Percentiles rank a stretch among this genome's conserved stretches.
Conservation (phyloP, 2,888 invertebrate species). For the Pristionchus maxplancki region DNA sequence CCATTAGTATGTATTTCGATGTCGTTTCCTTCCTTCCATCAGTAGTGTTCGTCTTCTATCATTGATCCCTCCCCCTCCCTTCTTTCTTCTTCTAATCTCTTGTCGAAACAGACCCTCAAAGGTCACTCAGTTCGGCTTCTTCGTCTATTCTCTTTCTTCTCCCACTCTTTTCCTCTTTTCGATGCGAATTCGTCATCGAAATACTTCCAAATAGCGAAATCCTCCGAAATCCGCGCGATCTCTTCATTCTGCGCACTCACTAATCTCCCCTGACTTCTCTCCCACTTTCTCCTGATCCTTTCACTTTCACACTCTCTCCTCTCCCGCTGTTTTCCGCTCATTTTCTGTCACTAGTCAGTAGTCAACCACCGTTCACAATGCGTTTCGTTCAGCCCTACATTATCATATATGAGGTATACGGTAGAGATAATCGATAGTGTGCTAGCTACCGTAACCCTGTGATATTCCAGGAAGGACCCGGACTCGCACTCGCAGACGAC, state of each 20-base stretch:
- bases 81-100: conserved; percentile 12
- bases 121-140: neutral
- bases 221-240: conserved; percentile 14
- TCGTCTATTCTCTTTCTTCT: neutral
- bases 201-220: neutral
- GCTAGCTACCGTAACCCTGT: neutral
- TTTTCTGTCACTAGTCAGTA: conserved; percentile 13
- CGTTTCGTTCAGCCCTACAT: conserved; percentile 41
- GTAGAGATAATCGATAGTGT: neutral
- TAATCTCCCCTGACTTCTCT: neutral
- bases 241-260: neutral
- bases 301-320: conserved; percentile 44
- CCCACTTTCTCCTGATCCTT: conserved; percentile 25
- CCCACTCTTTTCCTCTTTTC: neutral
- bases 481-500: conserved; percentile 59
- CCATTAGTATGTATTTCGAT: too few relatives aligned
- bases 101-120: neutral
- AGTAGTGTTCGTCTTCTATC: neutral
- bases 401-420: conserved; percentile 34
- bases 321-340: conserved; percentile 37
- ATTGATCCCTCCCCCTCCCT: neutral
- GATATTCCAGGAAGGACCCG: conserved; percentile 61
- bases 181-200: conserved; percentile 9
- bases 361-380: neutral
- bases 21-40: neutral